Evolutionary conservation across 2,888 invertebrate species (phyloP).

Genomic region (Epiblema foenella): DNA sequence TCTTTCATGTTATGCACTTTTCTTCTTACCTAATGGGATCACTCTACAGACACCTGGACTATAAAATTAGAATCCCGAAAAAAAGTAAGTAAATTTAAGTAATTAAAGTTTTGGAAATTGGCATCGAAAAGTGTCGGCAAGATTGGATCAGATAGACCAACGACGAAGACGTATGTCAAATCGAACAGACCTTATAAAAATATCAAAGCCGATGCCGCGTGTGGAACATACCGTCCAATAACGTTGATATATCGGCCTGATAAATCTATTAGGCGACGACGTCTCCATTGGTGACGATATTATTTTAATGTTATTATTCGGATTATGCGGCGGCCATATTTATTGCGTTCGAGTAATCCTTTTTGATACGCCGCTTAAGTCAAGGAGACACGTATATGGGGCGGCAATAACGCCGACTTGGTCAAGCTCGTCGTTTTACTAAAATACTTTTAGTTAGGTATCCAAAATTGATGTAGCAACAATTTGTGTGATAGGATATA

Average conservation of each 20-base stretch:
- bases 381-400: not conserved
- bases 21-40: too few relatives aligned
- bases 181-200: conserved; percentile 8
- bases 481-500: not conserved
- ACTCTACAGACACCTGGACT: not conserved
- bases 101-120: too few relatives aligned
- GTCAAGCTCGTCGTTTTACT: not conserved
- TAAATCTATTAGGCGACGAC: conserved; percentile 44
- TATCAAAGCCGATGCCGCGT: conserved; percentile 37
- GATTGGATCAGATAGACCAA: not conserved
- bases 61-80: too few relatives aligned
- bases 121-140: too few relatives aligned
- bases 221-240: conserved; percentile 31
- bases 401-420: not conserved
- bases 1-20: not conserved
- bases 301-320: conserved; percentile 44
- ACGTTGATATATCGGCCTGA: conserved; percentile 41
- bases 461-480: too few relatives aligned
- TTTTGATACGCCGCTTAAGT: conserved; percentile 44
- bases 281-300: conserved; percentile 42
- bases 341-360: conserved; percentile 42
- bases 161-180: conserved; percentile 6
- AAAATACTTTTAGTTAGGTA: too few relatives aligned
- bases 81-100: too few relatives aligned
- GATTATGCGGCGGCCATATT: conserved; percentile 42